A percentile compares a stretch with the other conserved stretches of the same genome.
Conservation (phyloP, 2,888 invertebrate species). For the Melanotus villosus region DNA sequence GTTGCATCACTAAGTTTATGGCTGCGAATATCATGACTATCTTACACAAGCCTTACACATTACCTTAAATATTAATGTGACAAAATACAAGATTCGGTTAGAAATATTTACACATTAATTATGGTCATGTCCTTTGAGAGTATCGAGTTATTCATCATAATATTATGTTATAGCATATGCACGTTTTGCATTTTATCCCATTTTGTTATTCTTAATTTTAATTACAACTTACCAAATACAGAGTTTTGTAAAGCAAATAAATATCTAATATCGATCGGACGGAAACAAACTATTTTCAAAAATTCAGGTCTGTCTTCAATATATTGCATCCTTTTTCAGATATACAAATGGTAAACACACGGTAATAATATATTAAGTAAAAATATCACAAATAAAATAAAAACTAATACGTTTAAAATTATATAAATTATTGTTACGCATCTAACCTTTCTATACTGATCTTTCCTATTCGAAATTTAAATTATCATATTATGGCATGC, state of each 20-base stretch:
- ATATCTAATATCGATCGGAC: constrained; percentile 25
- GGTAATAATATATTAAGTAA: constrained; percentile 17
- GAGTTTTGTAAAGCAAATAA: too few species aligned
- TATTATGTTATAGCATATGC: too few species aligned
- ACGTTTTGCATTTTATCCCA: background rate
- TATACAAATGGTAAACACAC: background rate
- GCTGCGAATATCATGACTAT: constrained; percentile 24
- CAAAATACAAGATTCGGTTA: constrained; percentile 16
- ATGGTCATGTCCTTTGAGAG: constrained; percentile 9
- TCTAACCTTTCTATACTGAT: too few species aligned
- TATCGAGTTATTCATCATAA: too few species aligned
- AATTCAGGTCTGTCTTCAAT: background rate
- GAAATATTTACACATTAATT: constrained; percentile 1
- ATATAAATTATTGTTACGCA: too few species aligned
- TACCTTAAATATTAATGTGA: constrained; percentile 8
- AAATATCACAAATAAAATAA: constrained; percentile 39
- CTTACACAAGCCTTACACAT: constrained; percentile 22
- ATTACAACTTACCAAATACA: too few species aligned
- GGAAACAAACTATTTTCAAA: constrained; percentile 37
- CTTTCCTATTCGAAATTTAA: too few species aligned
- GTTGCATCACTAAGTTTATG: constrained; percentile 27
- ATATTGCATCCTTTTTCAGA: background rate
- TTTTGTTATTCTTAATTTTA: too few species aligned
- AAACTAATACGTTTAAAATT: background rate
- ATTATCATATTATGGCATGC: background rate